phyloP scores from a whole-genome alignment of 92 coral and sea anemone genomes.

The Isaurus tuberculatus region DNA sequence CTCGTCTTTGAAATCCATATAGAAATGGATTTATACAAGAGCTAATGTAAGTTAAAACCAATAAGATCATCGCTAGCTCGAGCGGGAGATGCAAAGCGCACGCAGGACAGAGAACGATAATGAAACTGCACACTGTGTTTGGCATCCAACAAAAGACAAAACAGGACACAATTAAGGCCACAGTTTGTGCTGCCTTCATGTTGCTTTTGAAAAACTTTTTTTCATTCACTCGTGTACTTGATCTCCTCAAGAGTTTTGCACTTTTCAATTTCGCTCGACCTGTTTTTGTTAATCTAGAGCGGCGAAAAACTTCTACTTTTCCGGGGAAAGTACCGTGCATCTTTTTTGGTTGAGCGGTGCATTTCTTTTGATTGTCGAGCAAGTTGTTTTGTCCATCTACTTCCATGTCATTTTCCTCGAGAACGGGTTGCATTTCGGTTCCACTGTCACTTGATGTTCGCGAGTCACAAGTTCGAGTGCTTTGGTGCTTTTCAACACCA shows the following conservation, averaged over 20 bases:
- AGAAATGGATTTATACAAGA: conserved; percentile 29
- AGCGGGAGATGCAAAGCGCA: neutral
- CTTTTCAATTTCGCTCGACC: neutral
- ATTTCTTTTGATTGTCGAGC: neutral
- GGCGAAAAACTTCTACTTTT: conserved; percentile 25
- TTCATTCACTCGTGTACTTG: conserved; percentile 14
- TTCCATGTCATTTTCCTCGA: neutral
- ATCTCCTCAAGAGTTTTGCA: conserved; percentile 3
- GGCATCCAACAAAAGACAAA: conserved; percentile 38
- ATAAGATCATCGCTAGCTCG: neutral
- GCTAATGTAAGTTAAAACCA: neutral
- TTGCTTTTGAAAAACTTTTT: conserved; percentile 20
- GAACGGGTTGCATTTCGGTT: neutral
- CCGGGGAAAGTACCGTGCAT: conserved; percentile 13
- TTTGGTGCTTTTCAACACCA: conserved; percentile 4
- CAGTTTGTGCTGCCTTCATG: conserved; percentile 46
- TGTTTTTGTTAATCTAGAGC: neutral
- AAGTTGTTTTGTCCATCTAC: neutral
- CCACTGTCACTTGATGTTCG: conserved; percentile 23
- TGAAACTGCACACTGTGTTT: conserved; percentile 1
- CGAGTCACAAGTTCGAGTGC: neutral
- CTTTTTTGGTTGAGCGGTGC: conserved; percentile 20
- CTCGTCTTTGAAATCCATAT: conserved; percentile 42
- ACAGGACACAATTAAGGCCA: conserved; percentile 31
- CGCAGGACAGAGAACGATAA: neutral